These are phyloP conservation scores for Rhabdophis nuchalis DNA, from an alignment of 2,797 vertebrate genomes.

Conservation along the genomic window DNA sequence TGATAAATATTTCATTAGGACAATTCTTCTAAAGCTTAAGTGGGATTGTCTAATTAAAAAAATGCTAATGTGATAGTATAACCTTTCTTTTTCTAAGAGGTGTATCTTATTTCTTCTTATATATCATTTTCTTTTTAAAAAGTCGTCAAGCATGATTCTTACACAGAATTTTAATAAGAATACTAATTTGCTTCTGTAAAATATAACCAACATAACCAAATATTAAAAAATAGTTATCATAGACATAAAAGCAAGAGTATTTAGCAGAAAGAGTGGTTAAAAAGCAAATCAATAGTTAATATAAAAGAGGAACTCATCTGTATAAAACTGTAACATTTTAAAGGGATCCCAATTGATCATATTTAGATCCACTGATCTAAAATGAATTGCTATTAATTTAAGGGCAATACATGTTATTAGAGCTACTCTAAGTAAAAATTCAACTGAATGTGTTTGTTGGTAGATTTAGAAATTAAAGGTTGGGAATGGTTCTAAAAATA, in stretches of 20 bases:
- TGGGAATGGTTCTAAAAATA: neutral
- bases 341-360: neutral
- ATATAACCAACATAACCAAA: neutral
- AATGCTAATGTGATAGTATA: slow-evolving; percentile 62
- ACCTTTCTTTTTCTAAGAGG: slow-evolving; percentile 54
- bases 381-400: neutral
- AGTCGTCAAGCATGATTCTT: slow-evolving; percentile 47
- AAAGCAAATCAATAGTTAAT: neutral
- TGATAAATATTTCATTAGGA: slow-evolving; percentile 69
- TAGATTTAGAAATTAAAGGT: neutral
- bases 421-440: neutral
- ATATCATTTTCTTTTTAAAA: slow-evolving; percentile 49
- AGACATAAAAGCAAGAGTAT: slow-evolving; percentile 5
- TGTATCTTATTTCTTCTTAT: slow-evolving; percentile 60
- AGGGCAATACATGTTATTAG: neutral
- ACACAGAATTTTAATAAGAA: slow-evolving; percentile 53
- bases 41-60: slow-evolving; percentile 69
- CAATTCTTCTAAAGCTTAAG: slow-evolving; percentile 62
- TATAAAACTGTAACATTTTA: neutral
- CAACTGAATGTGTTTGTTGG: neutral
- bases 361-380: neutral
- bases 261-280: slow-evolving; percentile 18
- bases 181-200: slow-evolving; percentile 57
- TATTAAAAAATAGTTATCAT: neutral
- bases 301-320: neutral